Conservation (phyloP, 2,797 vertebrate genomes). For the Urosaurus nigricauda region DNA sequence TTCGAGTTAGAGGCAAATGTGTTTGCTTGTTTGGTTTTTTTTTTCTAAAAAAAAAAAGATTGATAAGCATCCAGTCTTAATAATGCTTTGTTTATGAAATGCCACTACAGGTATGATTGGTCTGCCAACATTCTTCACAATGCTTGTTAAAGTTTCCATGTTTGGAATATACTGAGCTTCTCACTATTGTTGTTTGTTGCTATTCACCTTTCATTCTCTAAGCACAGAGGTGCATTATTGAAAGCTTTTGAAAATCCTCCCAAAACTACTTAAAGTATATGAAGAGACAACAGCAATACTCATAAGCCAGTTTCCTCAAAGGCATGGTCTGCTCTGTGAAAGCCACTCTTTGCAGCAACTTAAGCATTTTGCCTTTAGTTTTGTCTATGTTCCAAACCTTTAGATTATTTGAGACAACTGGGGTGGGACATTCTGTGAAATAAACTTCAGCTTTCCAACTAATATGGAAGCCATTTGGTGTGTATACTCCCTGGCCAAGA, state of each 20-base stretch:
- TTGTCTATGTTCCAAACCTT: not conserved
- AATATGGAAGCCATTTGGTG: not conserved
- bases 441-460: not conserved
- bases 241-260: not conserved
- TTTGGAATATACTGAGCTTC: not conserved
- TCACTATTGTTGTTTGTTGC: not conserved
- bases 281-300: not conserved
- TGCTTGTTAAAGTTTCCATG: not conserved
- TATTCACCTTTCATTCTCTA: not conserved
- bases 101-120: not conserved
- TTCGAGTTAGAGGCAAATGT: not conserved
- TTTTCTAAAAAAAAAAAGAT: too few relatives aligned
- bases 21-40: not conserved
- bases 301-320: not conserved
- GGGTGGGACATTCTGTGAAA: not conserved
- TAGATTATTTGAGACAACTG: not conserved
- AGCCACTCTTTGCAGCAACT: not conserved
- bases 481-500: not conserved
- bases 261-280: not conserved
- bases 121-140: not conserved
- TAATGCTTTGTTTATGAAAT: constrained; percentile 20
- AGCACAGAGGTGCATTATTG: not conserved
- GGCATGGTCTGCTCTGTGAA: not conserved
- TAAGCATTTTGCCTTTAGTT: not conserved
- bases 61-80: not conserved